Conservation (phyloP, 2,113 vertebrate species). For the Oryzias melastigma region DNA sequence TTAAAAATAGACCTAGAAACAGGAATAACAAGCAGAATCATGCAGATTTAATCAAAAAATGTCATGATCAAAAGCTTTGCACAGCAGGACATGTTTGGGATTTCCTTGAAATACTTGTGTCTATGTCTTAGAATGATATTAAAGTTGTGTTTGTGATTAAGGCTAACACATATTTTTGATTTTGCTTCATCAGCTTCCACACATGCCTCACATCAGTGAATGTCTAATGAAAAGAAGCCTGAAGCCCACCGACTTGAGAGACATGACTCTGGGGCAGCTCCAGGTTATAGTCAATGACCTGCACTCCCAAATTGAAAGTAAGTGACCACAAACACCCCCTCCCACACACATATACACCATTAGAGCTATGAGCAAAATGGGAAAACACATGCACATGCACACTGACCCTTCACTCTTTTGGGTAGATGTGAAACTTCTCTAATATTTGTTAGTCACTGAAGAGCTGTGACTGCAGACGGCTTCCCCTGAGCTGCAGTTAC, state of each 20-base stretch:
- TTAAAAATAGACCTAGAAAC: no score
- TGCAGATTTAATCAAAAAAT: no score
- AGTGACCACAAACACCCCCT: conserved; percentile 49
- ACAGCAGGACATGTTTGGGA: no score
- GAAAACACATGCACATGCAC: conserved; percentile 48
- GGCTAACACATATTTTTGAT: conserved; percentile 1
- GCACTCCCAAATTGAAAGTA: conserved; percentile 99
- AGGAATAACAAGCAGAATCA: no score
- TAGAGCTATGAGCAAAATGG: conserved; percentile 52
- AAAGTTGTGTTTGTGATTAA: no score
- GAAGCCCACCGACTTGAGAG: conserved; percentile 92
- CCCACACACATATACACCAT: conserved; percentile 11
- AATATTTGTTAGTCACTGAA: conserved; percentile 45
- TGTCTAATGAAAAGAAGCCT: conserved; percentile 98
- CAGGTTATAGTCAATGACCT: conserved; percentile 99
- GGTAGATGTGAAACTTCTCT: conserved; percentile 58
- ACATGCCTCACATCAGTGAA: conserved; percentile 98
- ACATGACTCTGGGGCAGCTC: conserved; percentile 96
- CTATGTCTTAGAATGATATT: no score
- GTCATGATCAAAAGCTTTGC: no score
- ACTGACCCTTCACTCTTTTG: conserved; percentile 27
- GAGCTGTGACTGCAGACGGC: conserved; percentile 25
- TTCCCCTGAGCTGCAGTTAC: conserved; percentile 52
- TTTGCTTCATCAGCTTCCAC: conserved; percentile 83
- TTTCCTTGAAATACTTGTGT: no score